Evolutionary conservation across 2,888 invertebrate genomes (phyloP), one percentile per base, ranked within the genome.

Genomic region (Galeruca laticollis): DNA sequence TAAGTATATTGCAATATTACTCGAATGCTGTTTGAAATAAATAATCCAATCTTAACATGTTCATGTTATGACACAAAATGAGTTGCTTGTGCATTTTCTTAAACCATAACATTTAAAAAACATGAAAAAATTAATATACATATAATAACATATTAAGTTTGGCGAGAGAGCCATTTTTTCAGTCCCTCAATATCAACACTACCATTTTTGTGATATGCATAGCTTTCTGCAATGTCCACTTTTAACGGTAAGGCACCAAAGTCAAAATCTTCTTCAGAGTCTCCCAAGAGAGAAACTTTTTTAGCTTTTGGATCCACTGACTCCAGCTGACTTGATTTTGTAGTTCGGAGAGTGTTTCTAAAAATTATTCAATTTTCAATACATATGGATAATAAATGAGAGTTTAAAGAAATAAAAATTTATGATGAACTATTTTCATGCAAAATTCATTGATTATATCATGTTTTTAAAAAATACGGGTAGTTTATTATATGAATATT

Each of bases 281-380:
- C 93, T 18, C 96, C 96, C 33, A 97, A 87, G 20, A 97, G 87
- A 77, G 88, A 91, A 5, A 86, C 82, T 52, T 85, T 84, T 79
- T 89, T 89, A n/a, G 87, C 86, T 0, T 89, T 90, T 60, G 90
- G 89, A 78, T 93, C 93, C 0, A 92, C 93, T 0, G 93, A 91
- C 78, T 93, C 90, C 73, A 97, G 86, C 78, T 95, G 93, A 79
- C 90, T 95, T 40, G 93, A 90, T 80, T 95, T 93, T 0, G 97
- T 97, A 54, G 93, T 88, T 33, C 96, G 90, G 6, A 97, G 88
- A n/a, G 94, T 89, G 84, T 95, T 95, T 79, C 95, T 96, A 85
- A 60, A 51, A 86, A 85, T 72, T 15, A 18, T 26, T 26, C 26
- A 1, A 26, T 5, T 26, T 26, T 26, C 26, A 26, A 6, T 5